A percentile compares a stretch with the other conserved stretches of the same genome.
phyloP scores from a whole-genome alignment of 2,888 invertebrate species.

The Scaptomyza flava region DNA sequence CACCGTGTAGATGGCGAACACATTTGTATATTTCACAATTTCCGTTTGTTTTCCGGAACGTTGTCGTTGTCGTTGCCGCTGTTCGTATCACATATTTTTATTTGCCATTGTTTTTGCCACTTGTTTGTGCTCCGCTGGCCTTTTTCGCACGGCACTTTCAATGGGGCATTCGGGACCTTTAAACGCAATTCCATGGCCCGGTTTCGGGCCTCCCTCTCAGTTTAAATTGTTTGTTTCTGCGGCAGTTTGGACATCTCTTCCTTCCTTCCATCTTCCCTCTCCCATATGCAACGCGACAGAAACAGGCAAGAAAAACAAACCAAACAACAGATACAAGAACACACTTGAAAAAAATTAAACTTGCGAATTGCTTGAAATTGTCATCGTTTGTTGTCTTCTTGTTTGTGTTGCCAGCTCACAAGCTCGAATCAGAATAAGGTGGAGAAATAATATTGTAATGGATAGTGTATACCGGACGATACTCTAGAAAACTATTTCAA shows the following conservation, averaged over 20 bases:
- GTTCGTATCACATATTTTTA: constrained; percentile 74
- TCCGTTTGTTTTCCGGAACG: constrained; percentile 76
- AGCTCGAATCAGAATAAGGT: constrained; percentile 14
- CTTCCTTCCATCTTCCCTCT: neutral
- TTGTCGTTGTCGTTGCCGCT: constrained; percentile 65
- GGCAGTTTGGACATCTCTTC: constrained; percentile 51
- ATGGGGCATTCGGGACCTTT: constrained; percentile 78
- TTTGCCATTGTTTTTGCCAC: constrained; percentile 33
- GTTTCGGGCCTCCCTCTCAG: constrained; percentile 53
- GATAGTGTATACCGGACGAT: neutral
- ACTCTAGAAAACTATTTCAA: constrained; percentile 8
- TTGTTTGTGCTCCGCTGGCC: constrained; percentile 52
- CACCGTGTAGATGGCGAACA: constrained; percentile 69
- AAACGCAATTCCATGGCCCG: constrained; percentile 66
- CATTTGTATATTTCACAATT: constrained; percentile 79
- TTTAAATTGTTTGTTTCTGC: constrained; percentile 72
- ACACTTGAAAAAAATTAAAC: constrained; percentile 23
- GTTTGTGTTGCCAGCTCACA: constrained; percentile 25
- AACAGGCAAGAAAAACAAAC: constrained; percentile 31
- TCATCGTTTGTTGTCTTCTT: constrained; percentile 38
- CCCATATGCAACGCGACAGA: constrained; percentile 53
- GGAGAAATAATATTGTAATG: neutral
- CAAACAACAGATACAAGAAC: constrained; percentile 12
- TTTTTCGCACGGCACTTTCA: constrained; percentile 59
- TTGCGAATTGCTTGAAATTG: constrained; percentile 51